Evolutionary conservation across 2,888 invertebrate genomes (phyloP).

Genomic region (Cepaea hortensis): DNA sequence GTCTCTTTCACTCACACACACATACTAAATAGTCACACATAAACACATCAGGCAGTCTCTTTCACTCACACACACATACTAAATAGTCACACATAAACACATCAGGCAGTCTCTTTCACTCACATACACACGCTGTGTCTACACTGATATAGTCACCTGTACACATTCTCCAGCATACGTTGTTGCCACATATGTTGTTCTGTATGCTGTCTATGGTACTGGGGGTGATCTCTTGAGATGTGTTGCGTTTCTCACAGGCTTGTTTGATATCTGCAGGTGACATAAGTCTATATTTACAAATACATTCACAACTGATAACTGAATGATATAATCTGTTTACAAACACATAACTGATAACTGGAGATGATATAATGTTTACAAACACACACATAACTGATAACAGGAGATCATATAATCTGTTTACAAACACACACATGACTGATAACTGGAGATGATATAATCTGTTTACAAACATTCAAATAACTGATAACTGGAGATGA

Average conservation of each 20-base stretch:
- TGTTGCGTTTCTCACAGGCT: slow-evolving; percentile 13
- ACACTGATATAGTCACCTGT: slow-evolving; percentile 14
- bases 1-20: neutral
- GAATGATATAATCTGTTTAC: too few relatives aligned
- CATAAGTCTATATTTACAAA: too few relatives aligned
- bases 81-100: neutral
- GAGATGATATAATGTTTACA: too few relatives aligned
- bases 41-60: neutral
- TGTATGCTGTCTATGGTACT: slow-evolving; percentile 29
- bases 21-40: neutral
- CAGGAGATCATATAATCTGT: too few relatives aligned
- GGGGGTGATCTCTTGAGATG: slow-evolving; percentile 4
- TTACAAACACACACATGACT: too few relatives aligned
- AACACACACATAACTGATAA: too few relatives aligned
- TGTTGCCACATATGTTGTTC: neutral
- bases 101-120: too few relatives aligned
- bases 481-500: too few relatives aligned
- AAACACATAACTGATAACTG: too few relatives aligned
- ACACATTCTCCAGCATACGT: slow-evolving; percentile 33
- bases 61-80: neutral
- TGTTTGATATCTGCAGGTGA: slow-evolving; percentile 17
- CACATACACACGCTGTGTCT: neutral
- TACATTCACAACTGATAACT: too few relatives aligned
- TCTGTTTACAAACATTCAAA: too few relatives aligned
- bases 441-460: too few relatives aligned